These are phyloP conservation scores for Candoia aspera DNA, from an alignment of 2,113 vertebrate genomes.

Conservation along the genomic window DNA sequence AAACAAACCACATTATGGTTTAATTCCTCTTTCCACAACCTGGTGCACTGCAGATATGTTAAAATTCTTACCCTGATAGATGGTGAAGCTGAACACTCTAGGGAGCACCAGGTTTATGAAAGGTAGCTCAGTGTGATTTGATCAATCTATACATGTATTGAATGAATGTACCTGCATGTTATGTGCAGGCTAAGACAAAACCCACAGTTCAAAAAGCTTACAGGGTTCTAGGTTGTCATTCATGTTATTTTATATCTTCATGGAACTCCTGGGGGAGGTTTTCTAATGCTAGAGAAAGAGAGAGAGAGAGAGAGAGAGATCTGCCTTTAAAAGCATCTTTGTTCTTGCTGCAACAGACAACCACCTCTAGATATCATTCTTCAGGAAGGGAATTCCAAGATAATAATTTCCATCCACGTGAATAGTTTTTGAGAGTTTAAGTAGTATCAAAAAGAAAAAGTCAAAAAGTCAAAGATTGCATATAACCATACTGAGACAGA, in stretches of 20 bases:
- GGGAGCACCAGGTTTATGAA: not conserved
- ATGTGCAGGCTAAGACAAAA: not conserved
- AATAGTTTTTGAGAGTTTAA: too few species aligned
- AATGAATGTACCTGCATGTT: not conserved
- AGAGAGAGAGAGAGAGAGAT: too few species aligned
- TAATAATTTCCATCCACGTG: too few species aligned
- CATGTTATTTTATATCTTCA: not conserved
- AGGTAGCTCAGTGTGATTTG: not conserved
- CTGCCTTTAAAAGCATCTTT: too few species aligned
- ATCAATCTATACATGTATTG: not conserved
- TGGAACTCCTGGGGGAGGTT: not conserved
- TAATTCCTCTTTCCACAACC: not conserved
- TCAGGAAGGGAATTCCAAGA: too few species aligned
- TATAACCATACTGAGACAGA: too few species aligned
- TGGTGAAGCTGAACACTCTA: not conserved
- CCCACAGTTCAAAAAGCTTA: not conserved
- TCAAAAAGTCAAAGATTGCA: too few species aligned
- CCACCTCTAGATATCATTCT: too few species aligned
- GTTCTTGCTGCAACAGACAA: too few species aligned
- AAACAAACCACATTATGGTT: not conserved
- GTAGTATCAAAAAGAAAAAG: too few species aligned
- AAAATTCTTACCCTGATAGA: not conserved
- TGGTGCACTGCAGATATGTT: not conserved
- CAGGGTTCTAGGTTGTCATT: not conserved
- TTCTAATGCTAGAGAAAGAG: not conserved